Evolutionary conservation across 2,888 invertebrate species (phyloP).

Genomic region (Netelia fuscicornis): DNA sequence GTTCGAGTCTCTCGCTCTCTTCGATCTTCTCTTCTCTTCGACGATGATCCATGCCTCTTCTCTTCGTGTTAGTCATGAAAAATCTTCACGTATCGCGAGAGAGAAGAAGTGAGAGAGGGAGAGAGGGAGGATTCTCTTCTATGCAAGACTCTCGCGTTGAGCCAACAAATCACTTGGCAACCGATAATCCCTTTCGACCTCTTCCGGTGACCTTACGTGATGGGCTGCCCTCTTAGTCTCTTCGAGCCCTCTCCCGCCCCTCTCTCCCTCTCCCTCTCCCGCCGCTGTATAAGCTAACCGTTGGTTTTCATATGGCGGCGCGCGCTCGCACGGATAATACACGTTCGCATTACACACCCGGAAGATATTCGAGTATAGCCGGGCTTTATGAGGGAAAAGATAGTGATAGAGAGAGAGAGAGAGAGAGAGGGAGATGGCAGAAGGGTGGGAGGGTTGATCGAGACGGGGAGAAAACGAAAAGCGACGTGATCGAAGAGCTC

Average conservation of each 20-base stretch:
- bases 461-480: constrained; percentile 31
- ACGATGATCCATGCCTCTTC: constrained; percentile 41
- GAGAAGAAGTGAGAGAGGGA: neutral
- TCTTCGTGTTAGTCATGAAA: constrained; percentile 50
- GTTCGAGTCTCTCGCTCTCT: constrained; percentile 44
- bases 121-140: constrained; percentile 12
- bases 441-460: neutral
- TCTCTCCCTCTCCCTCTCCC: neutral
- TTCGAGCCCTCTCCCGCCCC: neutral
- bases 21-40: constrained; percentile 11
- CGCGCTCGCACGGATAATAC: constrained; percentile 47
- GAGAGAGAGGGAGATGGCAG: no score
- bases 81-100: constrained; percentile 59
- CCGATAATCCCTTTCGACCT: constrained; percentile 79
- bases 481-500: constrained; percentile 63
- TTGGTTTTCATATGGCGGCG: constrained; percentile 42
- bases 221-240: constrained; percentile 35
- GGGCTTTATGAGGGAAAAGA: constrained; percentile 6
- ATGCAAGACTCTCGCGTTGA: constrained; percentile 61
- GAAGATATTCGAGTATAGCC: constrained; percentile 52
- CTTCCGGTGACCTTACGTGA: constrained; percentile 69
- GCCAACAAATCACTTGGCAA: constrained; percentile 78
- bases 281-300: constrained; percentile 29
- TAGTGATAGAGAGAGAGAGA: neutral
- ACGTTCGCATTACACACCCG: constrained; percentile 58